Evolutionary conservation across 2,113 vertebrate species (phyloP).

Genomic region (Engystomops pustulosus): DNA sequence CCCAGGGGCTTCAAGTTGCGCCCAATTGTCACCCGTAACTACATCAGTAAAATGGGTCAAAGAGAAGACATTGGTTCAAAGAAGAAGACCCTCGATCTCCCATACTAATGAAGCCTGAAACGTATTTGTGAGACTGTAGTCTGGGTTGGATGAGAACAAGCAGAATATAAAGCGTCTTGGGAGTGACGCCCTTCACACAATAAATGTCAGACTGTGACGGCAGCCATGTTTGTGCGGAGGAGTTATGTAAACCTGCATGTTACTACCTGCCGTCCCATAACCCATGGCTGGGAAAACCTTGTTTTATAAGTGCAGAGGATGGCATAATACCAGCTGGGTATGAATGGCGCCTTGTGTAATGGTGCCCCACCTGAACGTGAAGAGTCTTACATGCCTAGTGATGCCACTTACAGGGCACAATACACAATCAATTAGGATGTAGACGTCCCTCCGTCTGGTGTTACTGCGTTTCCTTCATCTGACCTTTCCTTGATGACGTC

Average conservation of each 20-base stretch:
- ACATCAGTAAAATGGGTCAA: too few species aligned
- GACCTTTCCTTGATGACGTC: background rate
- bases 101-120: too few species aligned
- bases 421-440: background rate
- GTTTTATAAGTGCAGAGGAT: background rate
- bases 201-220: background rate
- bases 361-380: background rate
- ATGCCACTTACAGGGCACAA: background rate
- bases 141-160: too few species aligned
- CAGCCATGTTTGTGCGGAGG: background rate
- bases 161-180: background rate
- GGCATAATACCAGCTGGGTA: background rate
- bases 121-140: background rate
- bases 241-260: background rate
- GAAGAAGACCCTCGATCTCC: too few species aligned
- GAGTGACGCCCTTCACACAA: background rate
- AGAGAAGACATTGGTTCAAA: too few species aligned
- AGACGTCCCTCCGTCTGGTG: background rate
- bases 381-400: background rate
- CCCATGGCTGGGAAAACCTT: background rate
- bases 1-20: too few species aligned
- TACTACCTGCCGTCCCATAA: background rate
- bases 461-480: background rate
- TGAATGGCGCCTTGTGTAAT: background rate
- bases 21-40: too few species aligned